Evolutionary conservation across 2,797 vertebrate genomes (phyloP).

Genomic region (Crenuchus spilurus): DNA sequence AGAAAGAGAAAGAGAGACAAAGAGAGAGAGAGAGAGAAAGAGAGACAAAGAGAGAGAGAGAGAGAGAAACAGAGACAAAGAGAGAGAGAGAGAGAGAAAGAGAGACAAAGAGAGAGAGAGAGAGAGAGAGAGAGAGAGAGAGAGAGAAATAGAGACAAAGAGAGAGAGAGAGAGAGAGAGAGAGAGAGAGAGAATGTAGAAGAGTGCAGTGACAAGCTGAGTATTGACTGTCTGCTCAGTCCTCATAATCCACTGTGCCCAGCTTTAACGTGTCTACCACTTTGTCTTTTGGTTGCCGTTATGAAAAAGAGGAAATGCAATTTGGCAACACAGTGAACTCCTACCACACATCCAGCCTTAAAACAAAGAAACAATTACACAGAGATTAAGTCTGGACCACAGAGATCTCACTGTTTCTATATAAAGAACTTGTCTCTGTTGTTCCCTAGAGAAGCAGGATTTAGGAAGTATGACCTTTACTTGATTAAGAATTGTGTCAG

Average conservation of each 20-base stretch:
- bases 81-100: neutral
- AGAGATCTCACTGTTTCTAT: neutral
- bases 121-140: neutral
- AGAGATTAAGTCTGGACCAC: neutral
- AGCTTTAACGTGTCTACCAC: slow-evolving; percentile 49
- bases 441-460: neutral
- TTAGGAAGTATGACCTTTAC: neutral
- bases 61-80: too few species aligned
- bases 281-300: slow-evolving; percentile 37
- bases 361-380: slow-evolving; percentile 10
- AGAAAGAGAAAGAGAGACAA: slow-evolving; percentile 6
- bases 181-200: neutral
- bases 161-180: slow-evolving; percentile 7
- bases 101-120: slow-evolving; percentile 10
- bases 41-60: slow-evolving; percentile 7
- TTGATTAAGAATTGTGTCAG: neutral
- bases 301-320: slow-evolving; percentile 28
- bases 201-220: slow-evolving; percentile 12
- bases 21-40: slow-evolving; percentile 1
- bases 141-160: too few species aligned
- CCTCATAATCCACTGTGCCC: slow-evolving; percentile 55
- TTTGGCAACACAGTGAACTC: slow-evolving; percentile 4
- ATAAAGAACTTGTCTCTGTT: neutral
- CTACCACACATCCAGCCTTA: neutral
- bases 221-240: slow-evolving; percentile 41